phyloP scores from a whole-genome alignment of 2,113 vertebrate species.

The human (Homo sapiens) region GRCh38 chr9:71033001-71033500 shows the following conservation, averaged over 20 bases:
- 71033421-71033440: neutral
- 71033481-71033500: neutral
- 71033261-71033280: neutral
- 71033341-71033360: neutral
- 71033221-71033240: neutral
- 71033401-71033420: neutral
- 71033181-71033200: too few species aligned
- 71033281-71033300: neutral
- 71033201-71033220: neutral
- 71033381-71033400: neutral
- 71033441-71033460: neutral
- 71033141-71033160: neutral
- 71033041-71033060: neutral
- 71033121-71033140: neutral
- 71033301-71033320: neutral
- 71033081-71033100: neutral
- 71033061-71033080: neutral
- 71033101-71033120: neutral
- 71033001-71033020: constrained; percentile 24
- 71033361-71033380: neutral
- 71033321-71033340: neutral
- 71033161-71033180: too few species aligned
- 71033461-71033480: neutral
- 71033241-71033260: neutral
- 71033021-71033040: neutral